Base-by-base conservation (phyloP, 2,797 vertebrate species). In the Lycodopsis pacificus region DNA sequence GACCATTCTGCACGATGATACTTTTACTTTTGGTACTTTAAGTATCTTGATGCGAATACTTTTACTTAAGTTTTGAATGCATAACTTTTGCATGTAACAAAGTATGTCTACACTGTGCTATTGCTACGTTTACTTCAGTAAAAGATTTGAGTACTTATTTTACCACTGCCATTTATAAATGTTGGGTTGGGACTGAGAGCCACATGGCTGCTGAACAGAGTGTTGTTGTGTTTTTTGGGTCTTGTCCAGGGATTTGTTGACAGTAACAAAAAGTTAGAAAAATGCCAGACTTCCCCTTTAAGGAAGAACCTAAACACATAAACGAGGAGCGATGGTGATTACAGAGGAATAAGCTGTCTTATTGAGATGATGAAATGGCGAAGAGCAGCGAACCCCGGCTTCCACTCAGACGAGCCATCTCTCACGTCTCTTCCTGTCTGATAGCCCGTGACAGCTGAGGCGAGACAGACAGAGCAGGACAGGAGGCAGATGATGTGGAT, bases 361-460 rank as follows among this genome's bases (percentile, higher is more conserved):
- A 7, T 49, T 67, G 34, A 68, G 48, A 79, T 62, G 76, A 81
- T 78, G 65, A 76, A 80, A 84, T 63, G 49, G 34, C 62, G 59
- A 73, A 78, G 71, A 80, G 79, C 51, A 53, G 69, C 10, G 1
- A 77, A 86, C 59, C 30, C n/a, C 22, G 64, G 81, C 14, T 7
- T 58, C 32, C 46, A 51, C 63, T 0, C 61, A 75, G 57, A 88
- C 56, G 27, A 73, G 63, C 58, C 64, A 77, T 80, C 75, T 78
- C 59, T 83, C 76, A 57, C 49, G 76, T 80, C 80, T 73, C 85
- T 86, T 84, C 76, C 79, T 65, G 76, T 85, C 84, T 86, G 78
- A 90, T 80, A 83, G 84, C 73, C 81, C 73, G 49, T 69, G 86
- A 91, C 85, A 81, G 79, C 85, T 89, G 80, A 91, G 82, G 49